phyloP scores from a whole-genome alignment of 2,113 vertebrate genomes.

The Myiagra hebetior region DNA sequence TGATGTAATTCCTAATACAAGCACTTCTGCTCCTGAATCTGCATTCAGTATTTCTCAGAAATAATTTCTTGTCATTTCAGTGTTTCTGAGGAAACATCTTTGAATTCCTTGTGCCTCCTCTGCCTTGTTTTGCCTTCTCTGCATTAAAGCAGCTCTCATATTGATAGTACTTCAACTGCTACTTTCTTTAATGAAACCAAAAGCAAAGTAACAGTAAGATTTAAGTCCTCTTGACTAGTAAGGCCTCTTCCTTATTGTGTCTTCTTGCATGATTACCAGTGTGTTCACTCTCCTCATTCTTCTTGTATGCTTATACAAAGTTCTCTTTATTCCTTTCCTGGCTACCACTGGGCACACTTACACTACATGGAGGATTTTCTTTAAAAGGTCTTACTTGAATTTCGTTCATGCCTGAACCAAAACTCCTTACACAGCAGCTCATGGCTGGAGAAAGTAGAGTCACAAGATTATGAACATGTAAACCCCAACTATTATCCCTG shows the following conservation, averaged over 20 bases:
- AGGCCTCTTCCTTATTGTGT: not conserved
- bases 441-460: slow-evolving; percentile 11
- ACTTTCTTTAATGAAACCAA: not conserved
- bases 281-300: not conserved
- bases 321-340: not conserved
- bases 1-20: not conserved
- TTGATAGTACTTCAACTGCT: not conserved
- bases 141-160: not conserved
- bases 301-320: not conserved
- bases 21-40: not conserved
- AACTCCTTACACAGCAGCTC: not conserved
- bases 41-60: not conserved
- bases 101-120: not conserved
- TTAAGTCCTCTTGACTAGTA: not conserved
- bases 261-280: not conserved
- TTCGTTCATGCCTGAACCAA: not conserved
- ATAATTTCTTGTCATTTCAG: not conserved
- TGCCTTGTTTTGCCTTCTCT: not conserved
- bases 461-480: slow-evolving; percentile 27
- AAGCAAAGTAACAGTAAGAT: not conserved
- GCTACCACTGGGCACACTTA: not conserved
- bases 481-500: not conserved
- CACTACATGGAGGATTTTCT: not conserved
- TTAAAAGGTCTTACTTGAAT: not conserved
- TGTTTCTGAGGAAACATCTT: not conserved